Conservation (phyloP, 2,888 invertebrate genomes). For the Pinctada fucata region DNA sequence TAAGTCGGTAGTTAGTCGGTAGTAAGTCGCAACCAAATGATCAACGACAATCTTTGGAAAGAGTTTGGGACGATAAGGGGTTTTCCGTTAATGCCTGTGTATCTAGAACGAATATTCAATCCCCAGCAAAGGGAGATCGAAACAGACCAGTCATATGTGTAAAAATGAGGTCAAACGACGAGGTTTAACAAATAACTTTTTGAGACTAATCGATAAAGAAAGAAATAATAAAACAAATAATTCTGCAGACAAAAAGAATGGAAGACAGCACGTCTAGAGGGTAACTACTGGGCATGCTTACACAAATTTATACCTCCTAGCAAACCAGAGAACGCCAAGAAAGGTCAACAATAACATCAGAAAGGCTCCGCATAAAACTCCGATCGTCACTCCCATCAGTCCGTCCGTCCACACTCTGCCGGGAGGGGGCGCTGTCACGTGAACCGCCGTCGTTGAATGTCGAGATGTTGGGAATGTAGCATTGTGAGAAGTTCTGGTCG, state of each 20-base stretch:
- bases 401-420: slow-evolving; percentile 23
- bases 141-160: too few relatives aligned
- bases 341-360: slow-evolving; percentile 29
- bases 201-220: too few relatives aligned
- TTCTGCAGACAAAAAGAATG: neutral
- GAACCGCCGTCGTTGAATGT: slow-evolving; percentile 2
- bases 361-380: slow-evolving; percentile 30
- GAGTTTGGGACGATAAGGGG: too few relatives aligned
- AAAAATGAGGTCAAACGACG: too few relatives aligned
- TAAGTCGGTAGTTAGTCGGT: too few relatives aligned
- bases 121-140: too few relatives aligned
- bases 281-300: slow-evolving; percentile 22
- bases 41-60: too few relatives aligned
- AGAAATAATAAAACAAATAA: too few relatives aligned
- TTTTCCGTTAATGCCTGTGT: too few relatives aligned
- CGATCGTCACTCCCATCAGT: slow-evolving; percentile 28
- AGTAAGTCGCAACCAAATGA: too few relatives aligned
- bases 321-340: slow-evolving; percentile 35
- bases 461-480: neutral
- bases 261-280: neutral
- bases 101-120: too few relatives aligned
- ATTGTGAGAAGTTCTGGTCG: slow-evolving; percentile 3
- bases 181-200: too few relatives aligned
- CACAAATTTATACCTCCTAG: slow-evolving; percentile 35
- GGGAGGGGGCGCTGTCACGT: slow-evolving; percentile 13